Evolutionary conservation across 2,888 invertebrate genomes (phyloP), one percentile per base, ranked within the genome.

Genomic region (Chrysolina haemoptera): DNA sequence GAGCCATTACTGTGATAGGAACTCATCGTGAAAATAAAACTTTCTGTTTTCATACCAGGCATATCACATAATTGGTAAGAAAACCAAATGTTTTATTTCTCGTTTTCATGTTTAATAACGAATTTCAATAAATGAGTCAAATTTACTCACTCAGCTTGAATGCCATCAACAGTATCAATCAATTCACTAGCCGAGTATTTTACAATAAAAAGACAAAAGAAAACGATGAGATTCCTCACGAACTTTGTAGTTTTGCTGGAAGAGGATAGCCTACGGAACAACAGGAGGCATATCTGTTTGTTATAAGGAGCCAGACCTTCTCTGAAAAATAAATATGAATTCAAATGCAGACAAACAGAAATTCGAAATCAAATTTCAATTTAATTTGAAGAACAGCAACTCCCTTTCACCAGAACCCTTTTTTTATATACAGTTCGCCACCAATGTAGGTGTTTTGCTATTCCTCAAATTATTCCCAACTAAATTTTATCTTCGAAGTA

Each of bases 231-330:
- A 20, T 95, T 93, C 85, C 95, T 95, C 50, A 98, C 93, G 88
- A 94, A 99, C 89, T 99, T 99, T 0, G 96, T 95, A 0, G 99
- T 99, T 89, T 98, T 99, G 0, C 96, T 95, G 0, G 95, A 94
- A 0, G 95, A 94, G 1, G 96, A 95, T 41, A 99, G 90, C 70
- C 99, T 91, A 88, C 97, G 96, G 89, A 99, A 98, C n/a, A 99
- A 90, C 73, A 98, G 88, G 12, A 96, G 91, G 87, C 98, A 96
- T 74, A 98, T 92, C 88, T 97, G 96, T 85, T 95, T 95, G 85
- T 95, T 91, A 87, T 92, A 97, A 20, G 92, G 91, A 69, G 92
- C 91, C 85, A 98, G 89, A 65, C 93, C 91, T 18, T 92, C 90
- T 74, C 95, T 95, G 88, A 16, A 90, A 89, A 79, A 41, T 68